Evolutionary conservation across 2,113 vertebrate genomes (phyloP).

Genomic region (Lucifuga dentata): DNA sequence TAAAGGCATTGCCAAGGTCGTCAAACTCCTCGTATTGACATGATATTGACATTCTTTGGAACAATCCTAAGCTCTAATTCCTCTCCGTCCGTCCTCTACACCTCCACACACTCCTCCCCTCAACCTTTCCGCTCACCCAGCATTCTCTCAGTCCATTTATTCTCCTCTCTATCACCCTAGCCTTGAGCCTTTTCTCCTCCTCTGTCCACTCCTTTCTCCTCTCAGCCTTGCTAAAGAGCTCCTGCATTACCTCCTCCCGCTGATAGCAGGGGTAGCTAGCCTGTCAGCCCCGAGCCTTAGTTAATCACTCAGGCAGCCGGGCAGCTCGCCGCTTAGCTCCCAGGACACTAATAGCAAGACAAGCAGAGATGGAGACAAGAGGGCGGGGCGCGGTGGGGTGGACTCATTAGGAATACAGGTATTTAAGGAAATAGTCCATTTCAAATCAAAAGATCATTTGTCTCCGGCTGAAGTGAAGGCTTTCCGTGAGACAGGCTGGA

Average conservation of each 20-base stretch:
- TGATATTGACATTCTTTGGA: too few species aligned
- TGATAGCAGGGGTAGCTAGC: constrained; percentile 71
- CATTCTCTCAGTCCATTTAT: constrained; percentile 55
- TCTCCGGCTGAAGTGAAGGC: constrained; percentile 63
- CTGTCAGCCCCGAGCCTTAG: constrained; percentile 84
- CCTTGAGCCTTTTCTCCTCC: constrained; percentile 4
- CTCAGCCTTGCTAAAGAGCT: constrained; percentile 78
- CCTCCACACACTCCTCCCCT: background rate
- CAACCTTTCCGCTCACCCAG: background rate
- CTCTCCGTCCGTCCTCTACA: constrained; percentile 16
- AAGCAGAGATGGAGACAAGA: constrained; percentile 57
- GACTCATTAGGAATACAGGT: constrained; percentile 84
- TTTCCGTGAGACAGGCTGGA: constrained; percentile 50
- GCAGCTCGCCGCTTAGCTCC: constrained; percentile 69
- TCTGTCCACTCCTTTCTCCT: constrained; percentile 30
- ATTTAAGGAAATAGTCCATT: constrained; percentile 86
- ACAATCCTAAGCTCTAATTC: too few species aligned
- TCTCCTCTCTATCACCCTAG: constrained; percentile 48
- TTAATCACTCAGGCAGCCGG: constrained; percentile 86
- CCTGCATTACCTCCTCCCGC: constrained; percentile 78
- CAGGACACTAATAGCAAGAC: constrained; percentile 82
- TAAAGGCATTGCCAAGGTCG: too few species aligned
- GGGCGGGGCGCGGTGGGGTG: constrained; percentile 47
- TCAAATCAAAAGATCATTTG: constrained; percentile 84
- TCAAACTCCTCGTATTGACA: too few species aligned